phyloP scores from a whole-genome alignment of 2,113 vertebrate species.

The Plectropomus leopardus region DNA sequence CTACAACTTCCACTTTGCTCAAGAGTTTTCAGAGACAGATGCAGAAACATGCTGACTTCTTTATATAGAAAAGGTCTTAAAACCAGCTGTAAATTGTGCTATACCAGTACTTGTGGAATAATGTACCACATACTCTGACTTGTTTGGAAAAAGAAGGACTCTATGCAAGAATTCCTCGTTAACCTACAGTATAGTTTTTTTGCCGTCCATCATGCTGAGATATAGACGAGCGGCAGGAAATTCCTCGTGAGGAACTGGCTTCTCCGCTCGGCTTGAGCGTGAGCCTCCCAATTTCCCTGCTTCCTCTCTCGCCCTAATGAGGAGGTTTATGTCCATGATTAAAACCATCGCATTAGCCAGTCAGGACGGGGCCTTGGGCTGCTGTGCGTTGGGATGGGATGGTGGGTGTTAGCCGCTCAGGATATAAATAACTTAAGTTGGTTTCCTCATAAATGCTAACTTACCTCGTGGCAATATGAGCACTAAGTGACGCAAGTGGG shows the following conservation, averaged over 20 bases:
- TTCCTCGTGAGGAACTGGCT: conserved; percentile 61
- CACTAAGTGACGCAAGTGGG: conserved; percentile 17
- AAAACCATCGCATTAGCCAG: conserved; percentile 60
- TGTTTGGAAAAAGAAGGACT: conserved; percentile 35
- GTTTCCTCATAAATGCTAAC: conserved; percentile 35
- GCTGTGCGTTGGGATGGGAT: conserved; percentile 16
- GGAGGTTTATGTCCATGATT: conserved; percentile 72
- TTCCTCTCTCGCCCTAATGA: conserved; percentile 71
- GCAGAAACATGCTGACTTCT: background rate
- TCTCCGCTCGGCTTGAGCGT: conserved; percentile 62
- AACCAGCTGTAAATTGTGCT: conserved; percentile 35
- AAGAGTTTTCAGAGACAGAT: background rate
- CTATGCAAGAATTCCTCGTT: conserved; percentile 41
- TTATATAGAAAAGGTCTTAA: background rate
- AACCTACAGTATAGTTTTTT: conserved; percentile 13
- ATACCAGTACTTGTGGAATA: conserved; percentile 25
- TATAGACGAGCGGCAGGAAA: conserved; percentile 68
- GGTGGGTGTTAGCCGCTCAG: conserved; percentile 32
- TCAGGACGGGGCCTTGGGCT: conserved; percentile 52
- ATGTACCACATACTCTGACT: conserved; percentile 40
- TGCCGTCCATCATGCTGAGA: conserved; percentile 43
- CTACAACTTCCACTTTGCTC: background rate
- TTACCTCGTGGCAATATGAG: conserved; percentile 34
- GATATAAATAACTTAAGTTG: conserved; percentile 66
- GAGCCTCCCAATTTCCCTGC: conserved; percentile 65